A percentile compares a stretch with the other conserved stretches of the same genome.
Evolutionary conservation across 2,888 invertebrate species (phyloP).

Genomic region (Philereme vetulata): DNA sequence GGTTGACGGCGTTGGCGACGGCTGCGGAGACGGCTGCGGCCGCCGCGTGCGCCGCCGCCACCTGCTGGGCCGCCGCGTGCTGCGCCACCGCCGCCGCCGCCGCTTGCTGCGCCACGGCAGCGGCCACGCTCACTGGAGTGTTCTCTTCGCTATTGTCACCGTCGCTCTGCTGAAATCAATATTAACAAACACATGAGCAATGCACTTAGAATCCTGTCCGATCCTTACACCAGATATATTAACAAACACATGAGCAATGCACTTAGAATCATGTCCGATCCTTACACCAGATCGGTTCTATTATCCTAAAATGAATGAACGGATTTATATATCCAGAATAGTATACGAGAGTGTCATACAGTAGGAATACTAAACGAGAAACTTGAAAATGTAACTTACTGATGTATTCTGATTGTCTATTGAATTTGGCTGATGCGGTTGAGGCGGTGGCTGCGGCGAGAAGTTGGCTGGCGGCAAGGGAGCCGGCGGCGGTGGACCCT

Average conservation of each 20-base stretch:
- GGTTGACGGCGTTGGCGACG: constrained; percentile 56
- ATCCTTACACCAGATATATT: no score
- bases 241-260: no score
- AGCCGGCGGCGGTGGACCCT: constrained; percentile 76
- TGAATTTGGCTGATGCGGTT: constrained; percentile 76
- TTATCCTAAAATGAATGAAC: no score
- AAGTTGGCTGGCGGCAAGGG: constrained; percentile 75
- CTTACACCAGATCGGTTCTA: no score
- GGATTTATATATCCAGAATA: no score
- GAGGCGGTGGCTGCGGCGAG: constrained; percentile 74
- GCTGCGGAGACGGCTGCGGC: constrained; percentile 72
- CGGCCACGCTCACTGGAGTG: constrained; percentile 79
- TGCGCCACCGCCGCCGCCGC: constrained; percentile 60
- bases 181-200: no score
- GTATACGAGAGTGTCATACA: no score
- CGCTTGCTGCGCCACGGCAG: constrained; percentile 68
- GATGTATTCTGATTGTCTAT: constrained; percentile 84
- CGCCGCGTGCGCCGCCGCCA: constrained; percentile 79
- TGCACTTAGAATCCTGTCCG: no score
- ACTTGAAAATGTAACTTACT: constrained; percentile 54
- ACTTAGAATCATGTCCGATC: no score
- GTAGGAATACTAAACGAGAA: no score
- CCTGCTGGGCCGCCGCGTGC: constrained; percentile 70
- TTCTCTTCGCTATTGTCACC: constrained; percentile 82
- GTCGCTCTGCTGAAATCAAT: constrained; percentile 64